A percentile compares a stretch with the other conserved stretches of the same genome.
phyloP scores from a whole-genome alignment of 2,113 vertebrate genomes.

The Donacobius atricapilla region DNA sequence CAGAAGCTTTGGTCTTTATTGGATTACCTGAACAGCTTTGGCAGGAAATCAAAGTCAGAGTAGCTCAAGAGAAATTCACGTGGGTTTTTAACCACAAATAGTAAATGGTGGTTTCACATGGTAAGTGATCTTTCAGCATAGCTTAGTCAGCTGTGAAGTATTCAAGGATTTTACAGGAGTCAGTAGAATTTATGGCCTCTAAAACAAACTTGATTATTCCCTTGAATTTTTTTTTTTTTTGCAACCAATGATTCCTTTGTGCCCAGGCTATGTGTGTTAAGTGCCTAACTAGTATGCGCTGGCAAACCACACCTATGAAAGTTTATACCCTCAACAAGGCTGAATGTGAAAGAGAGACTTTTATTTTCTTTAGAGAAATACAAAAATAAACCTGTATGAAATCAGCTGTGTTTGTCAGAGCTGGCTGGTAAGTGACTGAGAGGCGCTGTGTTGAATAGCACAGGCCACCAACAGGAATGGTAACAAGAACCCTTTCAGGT shows the following conservation, averaged over 20 bases:
- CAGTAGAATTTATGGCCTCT: not conserved
- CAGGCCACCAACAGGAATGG: not conserved
- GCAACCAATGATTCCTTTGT: not conserved
- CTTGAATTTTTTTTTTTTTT: not conserved
- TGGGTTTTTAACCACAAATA: not conserved
- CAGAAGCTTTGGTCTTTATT: constrained; percentile 36
- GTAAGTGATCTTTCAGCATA: constrained; percentile 9
- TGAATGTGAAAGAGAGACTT: not conserved
- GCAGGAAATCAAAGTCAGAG: constrained; percentile 37
- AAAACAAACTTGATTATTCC: not conserved
- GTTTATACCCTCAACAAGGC: not conserved
- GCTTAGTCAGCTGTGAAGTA: not conserved
- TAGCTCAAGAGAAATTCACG: not conserved
- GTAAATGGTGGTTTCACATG: not conserved
- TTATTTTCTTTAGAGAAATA: not conserved
- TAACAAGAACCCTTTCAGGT: not conserved
- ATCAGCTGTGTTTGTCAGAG: not conserved
- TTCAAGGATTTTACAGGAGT: not conserved
- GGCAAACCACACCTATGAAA: not conserved
- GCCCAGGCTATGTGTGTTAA: not conserved
- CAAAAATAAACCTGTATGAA: not conserved
- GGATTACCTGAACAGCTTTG: constrained; percentile 18
- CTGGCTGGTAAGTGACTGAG: not conserved
- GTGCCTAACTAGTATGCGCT: not conserved
- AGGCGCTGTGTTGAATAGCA: not conserved